These are phyloP conservation scores for Struthidea cinerea DNA, from an alignment of 2,113 vertebrate species.

Conservation along the genomic window DNA sequence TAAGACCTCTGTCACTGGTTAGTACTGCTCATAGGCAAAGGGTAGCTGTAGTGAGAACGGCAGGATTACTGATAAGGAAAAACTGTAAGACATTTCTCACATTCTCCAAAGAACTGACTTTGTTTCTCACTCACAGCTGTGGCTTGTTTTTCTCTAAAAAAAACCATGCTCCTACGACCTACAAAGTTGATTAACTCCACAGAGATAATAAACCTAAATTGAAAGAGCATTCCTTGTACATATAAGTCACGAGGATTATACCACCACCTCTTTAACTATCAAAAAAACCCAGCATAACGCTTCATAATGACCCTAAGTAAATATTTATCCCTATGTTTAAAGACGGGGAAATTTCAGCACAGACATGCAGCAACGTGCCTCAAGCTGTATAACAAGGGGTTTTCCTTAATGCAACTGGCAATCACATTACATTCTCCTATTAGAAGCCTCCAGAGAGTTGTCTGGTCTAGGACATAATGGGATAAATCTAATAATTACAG, in stretches of 20 bases:
- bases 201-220: conserved; percentile 6
- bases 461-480: not conserved
- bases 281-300: not conserved
- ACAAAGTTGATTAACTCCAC: conserved; percentile 22
- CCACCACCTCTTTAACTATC: not conserved
- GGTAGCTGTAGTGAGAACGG: not conserved
- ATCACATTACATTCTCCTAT: not conserved
- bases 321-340: not conserved
- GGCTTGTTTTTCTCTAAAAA: not conserved
- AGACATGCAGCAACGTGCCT: not conserved
- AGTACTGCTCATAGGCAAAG: not conserved
- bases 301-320: conserved; percentile 2
- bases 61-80: not conserved
- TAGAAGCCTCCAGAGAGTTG: not conserved
- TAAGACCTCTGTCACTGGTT: not conserved
- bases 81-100: not conserved
- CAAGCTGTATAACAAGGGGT: not conserved
- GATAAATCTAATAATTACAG: not conserved
- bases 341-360: not conserved
- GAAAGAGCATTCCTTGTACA: not conserved
- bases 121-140: not conserved
- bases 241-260: not conserved
- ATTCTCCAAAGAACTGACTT: not conserved
- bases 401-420: not conserved
- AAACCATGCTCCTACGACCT: not conserved